phyloP scores from a whole-genome alignment of 2,113 vertebrate species.

The Ursus arctos region DNA sequence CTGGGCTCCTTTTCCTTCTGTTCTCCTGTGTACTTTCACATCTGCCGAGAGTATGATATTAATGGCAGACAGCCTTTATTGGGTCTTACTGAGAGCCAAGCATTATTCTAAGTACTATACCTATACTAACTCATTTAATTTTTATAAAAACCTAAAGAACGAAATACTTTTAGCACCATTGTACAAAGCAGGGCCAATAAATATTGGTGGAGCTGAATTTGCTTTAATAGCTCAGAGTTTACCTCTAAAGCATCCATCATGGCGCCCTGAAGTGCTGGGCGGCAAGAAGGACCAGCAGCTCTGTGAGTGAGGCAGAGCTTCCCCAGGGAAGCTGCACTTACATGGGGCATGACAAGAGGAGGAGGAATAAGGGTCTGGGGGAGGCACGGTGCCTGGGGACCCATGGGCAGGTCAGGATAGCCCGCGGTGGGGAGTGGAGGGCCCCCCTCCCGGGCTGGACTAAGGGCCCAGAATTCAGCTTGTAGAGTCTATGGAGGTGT shows the following conservation, averaged over 20 bases:
- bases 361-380: too few relatives aligned
- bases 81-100: neutral
- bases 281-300: neutral
- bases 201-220: neutral
- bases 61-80: neutral
- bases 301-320: neutral
- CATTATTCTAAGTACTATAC: neutral
- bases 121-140: neutral
- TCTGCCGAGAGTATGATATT: neutral
- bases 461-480: neutral
- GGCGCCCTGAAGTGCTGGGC: neutral
- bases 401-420: accelerated
- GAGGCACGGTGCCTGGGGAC: neutral
- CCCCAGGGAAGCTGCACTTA: neutral
- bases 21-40: neutral
- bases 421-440: accelerated
- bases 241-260: accelerated
- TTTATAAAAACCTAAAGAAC: neutral
- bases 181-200: neutral
- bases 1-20: neutral
- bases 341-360: accelerated
- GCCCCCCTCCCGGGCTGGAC: neutral
- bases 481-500: neutral
- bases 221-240: too few relatives aligned
- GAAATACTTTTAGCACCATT: neutral